Evolutionary conservation across 2,113 vertebrate genomes (phyloP), one percentile per base, ranked within the genome.

Genomic region (Misgurnus mizolepis): DNA sequence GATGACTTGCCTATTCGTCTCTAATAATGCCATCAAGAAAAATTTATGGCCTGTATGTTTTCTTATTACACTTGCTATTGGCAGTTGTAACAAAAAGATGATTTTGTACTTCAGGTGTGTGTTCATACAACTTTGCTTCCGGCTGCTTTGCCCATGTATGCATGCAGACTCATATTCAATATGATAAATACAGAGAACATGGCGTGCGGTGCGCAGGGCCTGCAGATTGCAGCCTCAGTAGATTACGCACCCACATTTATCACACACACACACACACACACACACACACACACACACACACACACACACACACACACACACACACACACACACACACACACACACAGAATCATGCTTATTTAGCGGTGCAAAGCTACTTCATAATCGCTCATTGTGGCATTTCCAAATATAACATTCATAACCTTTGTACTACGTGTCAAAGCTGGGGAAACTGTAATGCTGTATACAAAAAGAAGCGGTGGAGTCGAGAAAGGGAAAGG

Each of bases 361-460:
- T 86, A 74, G 68, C 83, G 60, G 45, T 49, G 67, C 72, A 14
- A 60, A 81, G 68, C 71, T 66, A 72, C 82, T 81, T 85, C 67
- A 43, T 85, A 79, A 88, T 84, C 84, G 80, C 79, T 87, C 87
- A 85, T 39, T 61, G 67, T 82, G 83, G 67, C 74, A 87, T 66
- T 56, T 83, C 85, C 83, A 86, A 87, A 87, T 82, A 83, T 82
- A 87, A 74, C 69, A 58, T 62, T 68, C 61, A 58, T 68, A 47
- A 73, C 67, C 79, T 70, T 71, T 53, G 60, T 5, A 34, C 47
- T 80, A 67, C 68, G 49, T 67, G 43, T 53, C 15, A 73, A 73
- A 80, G 58, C 18, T 18, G 4, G 43, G 47, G 68, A 71, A 27
- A 34, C 49, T 50, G 9, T 53, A 53, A 53, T 12, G 6, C 4